Percentiles rank a stretch among this genome's conserved stretches.
Conservation (phyloP, 2,888 invertebrate genomes). For the Aethes cnicana region DNA sequence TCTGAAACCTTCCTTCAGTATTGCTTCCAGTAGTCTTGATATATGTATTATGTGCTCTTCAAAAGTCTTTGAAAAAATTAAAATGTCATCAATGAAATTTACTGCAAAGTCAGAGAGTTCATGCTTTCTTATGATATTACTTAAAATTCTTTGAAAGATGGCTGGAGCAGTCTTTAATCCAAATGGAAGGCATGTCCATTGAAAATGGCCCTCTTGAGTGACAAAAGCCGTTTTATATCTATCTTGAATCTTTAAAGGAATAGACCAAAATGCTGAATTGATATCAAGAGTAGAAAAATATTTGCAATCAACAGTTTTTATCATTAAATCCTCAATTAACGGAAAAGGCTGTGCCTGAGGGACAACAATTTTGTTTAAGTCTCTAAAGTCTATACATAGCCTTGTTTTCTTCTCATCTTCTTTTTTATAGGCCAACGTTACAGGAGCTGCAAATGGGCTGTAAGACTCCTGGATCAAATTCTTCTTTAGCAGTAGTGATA, state of each 20-base stretch:
- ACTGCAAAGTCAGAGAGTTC: too few relatives aligned
- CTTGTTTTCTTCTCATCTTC: too few relatives aligned
- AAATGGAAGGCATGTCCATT: background rate
- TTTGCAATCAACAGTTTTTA: constrained; percentile 1
- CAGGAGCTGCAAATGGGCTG: too few relatives aligned
- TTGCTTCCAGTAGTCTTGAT: background rate
- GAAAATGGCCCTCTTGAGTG: background rate
- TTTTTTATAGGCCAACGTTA: too few relatives aligned
- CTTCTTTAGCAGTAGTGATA: too few relatives aligned
- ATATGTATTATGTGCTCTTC: background rate
- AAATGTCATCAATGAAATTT: background rate
- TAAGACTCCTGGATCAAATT: too few relatives aligned
- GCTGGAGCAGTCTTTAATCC: too few relatives aligned
- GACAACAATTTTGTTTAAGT: too few relatives aligned
- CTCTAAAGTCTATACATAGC: too few relatives aligned
- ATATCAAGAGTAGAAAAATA: constrained; percentile 8
- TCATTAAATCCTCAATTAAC: background rate
- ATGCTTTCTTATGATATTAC: too few relatives aligned
- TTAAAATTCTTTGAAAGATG: too few relatives aligned
- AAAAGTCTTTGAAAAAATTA: background rate
- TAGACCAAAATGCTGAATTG: constrained; percentile 5
- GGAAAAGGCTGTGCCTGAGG: too few relatives aligned
- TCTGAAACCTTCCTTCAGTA: background rate
- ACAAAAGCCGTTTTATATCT: background rate
- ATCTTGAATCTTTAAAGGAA: background rate